Evolutionary conservation across 53 echinoderm and acorn worm species (phyloP), one percentile per base, ranked within the genome.

Genomic region (Pentamera pediparva): DNA sequence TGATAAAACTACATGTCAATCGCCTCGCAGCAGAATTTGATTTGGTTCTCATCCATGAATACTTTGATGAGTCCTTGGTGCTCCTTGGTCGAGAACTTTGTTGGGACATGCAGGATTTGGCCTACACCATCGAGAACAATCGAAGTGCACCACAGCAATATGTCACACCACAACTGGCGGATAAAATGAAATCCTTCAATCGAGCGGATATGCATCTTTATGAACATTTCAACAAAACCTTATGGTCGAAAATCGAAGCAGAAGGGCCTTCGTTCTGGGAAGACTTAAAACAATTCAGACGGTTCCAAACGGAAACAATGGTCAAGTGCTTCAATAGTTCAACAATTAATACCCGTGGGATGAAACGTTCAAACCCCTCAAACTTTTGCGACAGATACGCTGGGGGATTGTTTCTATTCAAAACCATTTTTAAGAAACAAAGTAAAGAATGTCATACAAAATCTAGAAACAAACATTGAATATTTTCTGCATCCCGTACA

Each of bases 61-160:
- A 64, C 27, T 64, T 64, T 64, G 65, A 64, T 9, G 65, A 64
- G 27, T 64, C 65, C 22, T 25, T 64, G 20, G 65, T 64, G n/a
- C 65, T 64, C 27, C 27, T 64, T 37, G 27, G 10, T 25, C n/a
- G 21, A 64, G 65, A 64, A 37, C 36, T 64, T 19, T 64, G 65
- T 37, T 64, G 65, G 65, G 7, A 20, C 21, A 20, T 64, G 19
- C 38, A 64, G 38, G 65, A 64, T 37, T 15, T 64, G 9, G 19
- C 19, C 10, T 64, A 37, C 15, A 37, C 65, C 2, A 27, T 64
- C 37, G 9, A 64, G 24, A 64, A 64, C 27, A 64, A 38, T 37
- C 21, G 65, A n/a, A 64, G 39, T 3, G 6, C 9, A 39, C 41
- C 4, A 7, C 37, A 64, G 22, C 37, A 20, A 3, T 25, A 20